Evolutionary conservation across 2,797 vertebrate species (phyloP), one percentile per base, ranked within the genome.

Genomic region (Eremophila alpestris): DNA sequence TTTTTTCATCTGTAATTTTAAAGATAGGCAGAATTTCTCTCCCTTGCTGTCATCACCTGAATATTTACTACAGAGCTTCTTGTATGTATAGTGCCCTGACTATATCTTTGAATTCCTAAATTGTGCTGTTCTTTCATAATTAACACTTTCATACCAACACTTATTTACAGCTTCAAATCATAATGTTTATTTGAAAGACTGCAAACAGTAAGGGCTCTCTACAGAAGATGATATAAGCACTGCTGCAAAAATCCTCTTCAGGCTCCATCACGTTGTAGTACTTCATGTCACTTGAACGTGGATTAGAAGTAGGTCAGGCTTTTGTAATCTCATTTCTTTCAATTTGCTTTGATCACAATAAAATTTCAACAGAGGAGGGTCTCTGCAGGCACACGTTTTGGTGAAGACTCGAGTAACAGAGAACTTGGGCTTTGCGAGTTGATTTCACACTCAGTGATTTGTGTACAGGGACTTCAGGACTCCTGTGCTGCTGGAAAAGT

Each of bases 271-370:
- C 1, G 4, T 22, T 73, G 49, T 32, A 40, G 52, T 46, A 64
- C 68, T 96, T 95, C 81, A 78, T 2, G 9, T 85, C 75, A 68
- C 81, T 92, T 91, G 74, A 89, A 67, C 34, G 8, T 13, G 43
- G 49, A 23, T 45, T 95, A n/a, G 54, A 89, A 89, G 56, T 54
- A 80, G 59, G 51, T 78, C 78, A 82, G 45, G 41, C 49, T 92
- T 95, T 83, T 93, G 29, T 55, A 34, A 89, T 79, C 30, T 81
- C 27, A 32, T 67, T 87, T 84, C 70, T 90, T 90, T 80, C 43
- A 45, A 40, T 64, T 84, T 76, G 30, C 34, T 93, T 89, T 68
- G 20, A 77, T 83, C 49, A 52, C 71, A 90, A 67, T 13, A 73
- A 62, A 67, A 91, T 88, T 76, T 65, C 43, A 71, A 24, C 73